A percentile compares a stretch with the other conserved stretches of the same genome.
phyloP scores from a whole-genome alignment of 2,113 vertebrate species.

The Microcebus murinus region DNA sequence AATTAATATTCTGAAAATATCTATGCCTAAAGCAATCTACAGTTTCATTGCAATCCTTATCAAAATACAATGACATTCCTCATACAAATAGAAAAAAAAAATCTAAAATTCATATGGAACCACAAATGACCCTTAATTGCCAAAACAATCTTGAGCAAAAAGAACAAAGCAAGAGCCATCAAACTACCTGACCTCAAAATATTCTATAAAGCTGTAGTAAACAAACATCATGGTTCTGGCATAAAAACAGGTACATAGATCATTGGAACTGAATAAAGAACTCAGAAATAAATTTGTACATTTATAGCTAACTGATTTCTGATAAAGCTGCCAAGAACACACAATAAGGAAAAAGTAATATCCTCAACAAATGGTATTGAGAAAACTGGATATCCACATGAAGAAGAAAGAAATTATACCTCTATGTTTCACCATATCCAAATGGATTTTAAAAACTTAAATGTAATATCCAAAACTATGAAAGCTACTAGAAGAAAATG shows the following conservation, averaged over 20 bases:
- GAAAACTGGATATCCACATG: not conserved
- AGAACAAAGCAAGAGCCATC: not conserved
- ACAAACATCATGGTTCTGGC: not conserved
- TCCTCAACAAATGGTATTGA: not conserved
- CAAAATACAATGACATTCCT: not conserved
- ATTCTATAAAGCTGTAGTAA: not conserved
- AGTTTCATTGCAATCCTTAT: not conserved
- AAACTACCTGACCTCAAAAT: not conserved
- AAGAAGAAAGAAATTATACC: not conserved
- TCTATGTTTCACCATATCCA: not conserved
- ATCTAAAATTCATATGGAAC: not conserved
- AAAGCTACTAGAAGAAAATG: not conserved
- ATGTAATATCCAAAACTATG: not conserved
- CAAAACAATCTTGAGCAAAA: not conserved
- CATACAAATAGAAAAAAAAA: not conserved
- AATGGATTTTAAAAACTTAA: not conserved
- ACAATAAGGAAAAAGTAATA: not conserved
- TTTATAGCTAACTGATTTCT: not conserved
- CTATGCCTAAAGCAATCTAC: not conserved
- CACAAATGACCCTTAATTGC: not conserved
- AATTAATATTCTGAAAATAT: not conserved
- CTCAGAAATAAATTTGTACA: not conserved
- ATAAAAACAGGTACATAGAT: not conserved
- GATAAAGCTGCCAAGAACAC: not conserved
- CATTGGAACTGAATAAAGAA: not conserved